Evolutionary conservation across 2,113 vertebrate genomes (phyloP), one percentile per base, ranked within the genome.

Genomic region (Ranitomeya imitator): DNA sequence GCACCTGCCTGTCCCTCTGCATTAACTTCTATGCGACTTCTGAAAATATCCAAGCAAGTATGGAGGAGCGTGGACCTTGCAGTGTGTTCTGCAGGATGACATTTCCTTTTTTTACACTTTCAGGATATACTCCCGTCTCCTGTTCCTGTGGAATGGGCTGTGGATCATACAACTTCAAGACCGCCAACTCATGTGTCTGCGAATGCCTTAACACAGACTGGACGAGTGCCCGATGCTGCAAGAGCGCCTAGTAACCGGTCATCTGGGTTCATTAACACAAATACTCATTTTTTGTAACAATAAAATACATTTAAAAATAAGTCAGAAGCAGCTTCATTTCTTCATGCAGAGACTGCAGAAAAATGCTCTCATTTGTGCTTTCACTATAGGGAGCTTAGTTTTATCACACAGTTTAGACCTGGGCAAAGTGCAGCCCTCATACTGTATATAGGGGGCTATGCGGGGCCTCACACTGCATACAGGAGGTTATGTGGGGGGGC

Each of bases 161-260:
- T 76, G 37, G 73, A 21, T 12, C 73, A 11, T 76, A 76, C 18
- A 51, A 21, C 73, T 76, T 52, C 45, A 8, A 21, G 45, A 9
- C 18, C 37, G 21, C 73, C 73, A 13, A 19, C 45, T 21, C 18
- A 8, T 76, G 73, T 6, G 2, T 12, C 73, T 76, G 73, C 13
- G 16, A 52, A 3, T 76, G 73, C 45, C 0, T 3, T 21, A 37
- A 76, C 3, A 21, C 11, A 12, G 73, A 12, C 18, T 76, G 73
- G 73, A 21, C 73, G 2, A 76, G 18, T 52, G 73, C 73, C 73
- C 73, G 73, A 45, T 76, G 73, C 45, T 76, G 73, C 73, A 76
- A 76, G 18, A 21, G 0, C 18, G 6, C 0, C 37, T 21, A 52
- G 10, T 52, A 2, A 3, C 71, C 19, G 18, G 31, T 21, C 73